These are phyloP conservation scores for Pachycephus smyrnensis DNA, from an alignment of 2,888 invertebrate genomes.

Conservation along the genomic window DNA sequence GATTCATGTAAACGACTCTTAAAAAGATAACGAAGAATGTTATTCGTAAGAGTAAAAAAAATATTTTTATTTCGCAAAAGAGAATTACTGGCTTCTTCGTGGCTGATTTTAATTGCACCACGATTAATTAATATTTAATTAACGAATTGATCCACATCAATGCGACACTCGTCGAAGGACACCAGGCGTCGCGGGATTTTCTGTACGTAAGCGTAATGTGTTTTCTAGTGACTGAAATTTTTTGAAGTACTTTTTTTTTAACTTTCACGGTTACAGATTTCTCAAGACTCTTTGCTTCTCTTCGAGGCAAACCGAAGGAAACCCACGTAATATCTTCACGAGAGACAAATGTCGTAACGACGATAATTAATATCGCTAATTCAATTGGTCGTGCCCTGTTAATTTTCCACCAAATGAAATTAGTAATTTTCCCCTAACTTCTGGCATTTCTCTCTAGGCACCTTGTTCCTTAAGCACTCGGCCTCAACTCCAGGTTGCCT, in stretches of 20 bases:
- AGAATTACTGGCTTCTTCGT: not conserved
- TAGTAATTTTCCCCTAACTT: not conserved
- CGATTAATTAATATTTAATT: not conserved
- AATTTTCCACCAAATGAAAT: conserved; percentile 1
- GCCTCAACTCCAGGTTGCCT: not conserved
- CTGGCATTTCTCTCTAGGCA: not conserved
- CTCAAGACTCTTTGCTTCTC: not conserved
- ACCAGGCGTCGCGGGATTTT: not conserved
- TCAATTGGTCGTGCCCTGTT: not conserved
- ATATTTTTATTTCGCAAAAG: not conserved
- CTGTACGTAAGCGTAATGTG: not conserved
- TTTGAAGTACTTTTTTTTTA: not conserved
- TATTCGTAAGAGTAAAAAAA: not conserved
- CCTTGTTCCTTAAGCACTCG: not conserved
- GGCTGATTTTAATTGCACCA: not conserved
- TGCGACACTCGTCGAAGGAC: not conserved
- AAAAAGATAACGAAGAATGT: not conserved
- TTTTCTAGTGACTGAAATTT: not conserved
- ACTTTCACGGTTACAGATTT: not conserved
- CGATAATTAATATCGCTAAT: conserved; percentile 7
- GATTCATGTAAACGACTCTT: not conserved
- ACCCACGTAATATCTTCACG: not conserved
- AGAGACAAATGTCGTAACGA: conserved; percentile 10
- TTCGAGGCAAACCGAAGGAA: not conserved
- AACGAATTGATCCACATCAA: not conserved